Evolutionary conservation across 2,113 vertebrate genomes (phyloP), one percentile per base, ranked within the genome.

Genomic region (Campylomormyrus numenius): DNA sequence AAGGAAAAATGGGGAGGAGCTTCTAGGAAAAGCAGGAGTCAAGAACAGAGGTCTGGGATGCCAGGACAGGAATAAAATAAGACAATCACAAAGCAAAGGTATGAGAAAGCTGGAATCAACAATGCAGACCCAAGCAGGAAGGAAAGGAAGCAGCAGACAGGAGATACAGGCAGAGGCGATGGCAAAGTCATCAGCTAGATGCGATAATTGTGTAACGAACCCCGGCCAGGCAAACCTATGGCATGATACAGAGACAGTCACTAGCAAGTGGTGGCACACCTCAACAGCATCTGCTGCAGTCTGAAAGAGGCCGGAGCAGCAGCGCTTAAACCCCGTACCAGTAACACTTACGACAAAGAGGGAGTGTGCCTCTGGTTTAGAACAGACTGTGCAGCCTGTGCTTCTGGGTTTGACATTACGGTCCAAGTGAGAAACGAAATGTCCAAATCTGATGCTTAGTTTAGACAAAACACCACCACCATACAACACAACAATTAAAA

Each of bases 1-100:
- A 70, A 70, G n/a, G n/a, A 1, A 70, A 85, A 17, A 31, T 31
- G 31, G 31, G 31, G 31, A 31, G 31, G 31, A 13, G 35, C 21
- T 35, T 53, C 85, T n/a, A 39, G 11, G 8, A 66, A 17, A 10
- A 48, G 58, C 19, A 8, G 53, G 56, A 90, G 49, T 88, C 84
- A 90, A 86, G 90, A 89, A 42, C 42, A 88, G 19, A 4, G n/a
- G 5, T 90, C 83, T 88, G 21, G 74, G 66, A 90, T 90, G 74
- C 89, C n/a, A 31, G 56, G 35, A 46, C 42, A 53, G 48, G 48
- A 42, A 42, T 5, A 11, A 52, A 39, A 21, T 42, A 31, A 88
- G 35, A 9, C 15, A 2, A 53, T 0, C 48, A 46, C 5, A 62
- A 6, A 2, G 87, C 2, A 35, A 62, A 19, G 39, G 35, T 21